Percentiles rank a stretch among this genome's conserved stretches.
Conservation (phyloP, 2,797 vertebrate species). For the Pantherophis alleghaniensis region DNA sequence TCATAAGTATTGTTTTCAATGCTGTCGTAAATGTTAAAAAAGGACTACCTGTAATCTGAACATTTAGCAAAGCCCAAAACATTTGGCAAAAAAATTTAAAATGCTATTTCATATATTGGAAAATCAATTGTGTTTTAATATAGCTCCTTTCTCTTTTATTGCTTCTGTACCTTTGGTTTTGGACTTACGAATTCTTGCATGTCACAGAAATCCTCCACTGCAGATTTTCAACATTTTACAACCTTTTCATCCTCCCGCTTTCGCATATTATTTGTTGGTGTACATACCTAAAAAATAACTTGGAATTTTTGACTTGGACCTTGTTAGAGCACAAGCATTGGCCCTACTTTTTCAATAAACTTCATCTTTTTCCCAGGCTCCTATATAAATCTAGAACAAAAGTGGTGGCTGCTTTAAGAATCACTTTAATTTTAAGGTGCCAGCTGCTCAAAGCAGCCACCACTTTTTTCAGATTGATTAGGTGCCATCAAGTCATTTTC, state of each 20-base stretch:
- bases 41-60: background rate
- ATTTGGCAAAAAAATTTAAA: background rate
- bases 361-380: background rate
- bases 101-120: background rate
- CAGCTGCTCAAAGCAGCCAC: background rate
- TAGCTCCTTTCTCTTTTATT: slow-evolving; percentile 30
- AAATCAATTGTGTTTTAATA: background rate
- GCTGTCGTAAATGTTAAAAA: background rate
- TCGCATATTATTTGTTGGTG: background rate
- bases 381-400: background rate
- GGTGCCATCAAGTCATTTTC: background rate
- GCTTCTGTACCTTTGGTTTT: background rate
- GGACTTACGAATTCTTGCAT: background rate
- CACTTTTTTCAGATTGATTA: background rate
- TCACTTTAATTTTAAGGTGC: background rate
- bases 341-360: background rate
- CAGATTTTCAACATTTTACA: background rate
- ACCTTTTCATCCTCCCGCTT: background rate
- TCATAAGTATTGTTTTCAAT: background rate
- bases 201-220: background rate
- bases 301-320: background rate
- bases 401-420: background rate
- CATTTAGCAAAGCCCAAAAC: background rate
- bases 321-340: background rate
- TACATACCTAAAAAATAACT: background rate